phyloP scores from a whole-genome alignment of 2,888 invertebrate species.

The Tortricodes alternella region DNA sequence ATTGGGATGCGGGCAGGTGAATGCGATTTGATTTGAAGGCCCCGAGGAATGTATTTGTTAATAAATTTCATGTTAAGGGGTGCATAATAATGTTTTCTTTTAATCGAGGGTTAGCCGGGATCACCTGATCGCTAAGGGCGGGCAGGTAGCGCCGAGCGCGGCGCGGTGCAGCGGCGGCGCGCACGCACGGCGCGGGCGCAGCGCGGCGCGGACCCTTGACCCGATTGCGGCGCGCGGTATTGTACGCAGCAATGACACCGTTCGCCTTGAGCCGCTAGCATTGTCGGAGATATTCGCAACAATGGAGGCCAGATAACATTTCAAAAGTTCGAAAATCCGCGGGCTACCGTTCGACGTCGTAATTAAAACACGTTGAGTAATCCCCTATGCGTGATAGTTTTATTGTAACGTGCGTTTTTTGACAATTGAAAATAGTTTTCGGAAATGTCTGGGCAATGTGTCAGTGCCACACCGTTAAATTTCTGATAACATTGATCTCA shows the following conservation, averaged over 20 bases:
- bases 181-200: constrained; percentile 43
- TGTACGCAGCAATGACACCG: constrained; percentile 82
- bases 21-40: constrained; percentile 57
- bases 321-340: constrained; percentile 80
- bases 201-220: constrained; percentile 70
- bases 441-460: constrained; percentile 17
- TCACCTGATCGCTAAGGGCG: constrained; percentile 70
- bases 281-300: constrained; percentile 83
- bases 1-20: constrained; percentile 68
- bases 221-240: constrained; percentile 73
- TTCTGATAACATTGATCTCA: constrained; percentile 16
- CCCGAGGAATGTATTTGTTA: constrained; percentile 60
- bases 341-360: constrained; percentile 59
- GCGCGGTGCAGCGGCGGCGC: constrained; percentile 39
- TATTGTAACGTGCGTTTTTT: constrained; percentile 40
- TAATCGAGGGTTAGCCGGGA: constrained; percentile 47
- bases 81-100: constrained; percentile 57
- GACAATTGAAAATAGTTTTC: constrained; percentile 25
- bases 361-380: constrained; percentile 72
- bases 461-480: too few relatives aligned
- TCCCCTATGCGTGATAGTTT: constrained; percentile 47
- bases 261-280: constrained; percentile 81
- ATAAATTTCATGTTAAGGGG: constrained; percentile 53
- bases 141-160: constrained; percentile 34
- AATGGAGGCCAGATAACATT: constrained; percentile 83